Evolutionary conservation across 2,113 vertebrate species (phyloP).

Genomic region (Notarius lentiginosus): DNA sequence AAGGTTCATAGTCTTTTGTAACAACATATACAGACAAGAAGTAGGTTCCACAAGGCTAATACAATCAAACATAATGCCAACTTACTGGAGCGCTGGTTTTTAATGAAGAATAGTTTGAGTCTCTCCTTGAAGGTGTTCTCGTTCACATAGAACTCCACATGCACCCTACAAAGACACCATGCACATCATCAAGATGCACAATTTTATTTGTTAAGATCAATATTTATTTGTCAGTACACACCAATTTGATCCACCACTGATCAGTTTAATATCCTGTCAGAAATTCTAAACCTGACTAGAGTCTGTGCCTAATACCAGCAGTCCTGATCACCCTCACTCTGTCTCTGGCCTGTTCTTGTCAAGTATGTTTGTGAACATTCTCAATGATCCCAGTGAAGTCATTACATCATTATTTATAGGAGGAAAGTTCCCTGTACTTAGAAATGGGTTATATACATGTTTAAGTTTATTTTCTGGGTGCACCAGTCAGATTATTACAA

Average conservation of each 20-base stretch:
- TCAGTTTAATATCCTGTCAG: not conserved
- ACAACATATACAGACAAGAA: not conserved
- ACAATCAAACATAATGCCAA: not conserved
- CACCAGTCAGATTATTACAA: not conserved
- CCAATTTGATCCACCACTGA: not conserved
- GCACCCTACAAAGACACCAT: conserved; percentile 40
- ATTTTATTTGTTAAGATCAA: not conserved
- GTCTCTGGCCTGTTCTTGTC: not conserved
- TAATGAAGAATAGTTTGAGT: conserved; percentile 56
- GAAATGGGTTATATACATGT: not conserved
- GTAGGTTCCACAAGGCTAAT: not conserved
- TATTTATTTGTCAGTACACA: not conserved
- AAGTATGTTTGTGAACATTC: not conserved
- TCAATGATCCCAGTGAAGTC: not conserved
- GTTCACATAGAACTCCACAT: conserved; percentile 57
- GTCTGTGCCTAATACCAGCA: not conserved
- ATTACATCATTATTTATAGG: not conserved
- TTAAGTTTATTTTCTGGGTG: not conserved
- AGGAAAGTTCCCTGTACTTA: not conserved
- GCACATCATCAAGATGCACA: not conserved
- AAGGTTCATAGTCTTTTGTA: not conserved
- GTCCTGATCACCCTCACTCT: not conserved
- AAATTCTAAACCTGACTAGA: not conserved
- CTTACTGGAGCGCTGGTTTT: conserved; percentile 56
- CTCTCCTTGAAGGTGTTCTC: conserved; percentile 58